These are phyloP conservation scores for Ceratoteleas bidentatus DNA, from an alignment of 1,140 invertebrate genomes.

Conservation along the genomic window DNA sequence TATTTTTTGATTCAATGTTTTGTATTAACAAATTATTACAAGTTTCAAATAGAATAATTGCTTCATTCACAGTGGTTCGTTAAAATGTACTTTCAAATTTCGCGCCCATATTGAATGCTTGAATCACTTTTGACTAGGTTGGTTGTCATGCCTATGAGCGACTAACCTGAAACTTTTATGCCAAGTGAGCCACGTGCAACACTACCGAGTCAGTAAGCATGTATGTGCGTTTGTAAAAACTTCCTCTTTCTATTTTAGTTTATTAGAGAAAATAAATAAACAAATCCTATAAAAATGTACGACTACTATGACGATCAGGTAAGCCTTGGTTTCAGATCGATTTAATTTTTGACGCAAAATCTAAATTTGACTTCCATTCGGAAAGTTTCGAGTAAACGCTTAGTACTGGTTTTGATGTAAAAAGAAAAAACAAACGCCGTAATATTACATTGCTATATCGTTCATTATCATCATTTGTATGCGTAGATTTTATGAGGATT, in stretches of 20 bases:
- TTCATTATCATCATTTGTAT: background rate
- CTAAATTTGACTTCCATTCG: background rate
- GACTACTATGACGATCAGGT: slow-evolving; percentile 12
- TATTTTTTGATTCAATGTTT: no score
- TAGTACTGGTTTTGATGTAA: background rate
- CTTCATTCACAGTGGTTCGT: no score
- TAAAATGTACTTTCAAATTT: no score
- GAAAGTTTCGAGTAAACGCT: background rate
- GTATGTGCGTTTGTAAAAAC: slow-evolving; percentile 3
- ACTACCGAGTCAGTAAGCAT: slow-evolving; percentile 5
- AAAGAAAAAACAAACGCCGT: background rate
- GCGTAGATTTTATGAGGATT: background rate
- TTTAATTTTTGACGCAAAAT: background rate
- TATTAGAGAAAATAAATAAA: slow-evolving; percentile 3
- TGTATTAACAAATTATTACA: no score
- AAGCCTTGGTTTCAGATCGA: background rate
- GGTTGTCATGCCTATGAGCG: no score
- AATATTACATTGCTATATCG: background rate
- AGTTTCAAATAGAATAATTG: no score
- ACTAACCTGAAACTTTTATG: no score
- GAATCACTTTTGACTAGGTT: no score
- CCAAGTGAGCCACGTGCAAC: slow-evolving; percentile 14
- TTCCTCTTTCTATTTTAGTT: slow-evolving; percentile 11
- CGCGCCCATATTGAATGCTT: no score
- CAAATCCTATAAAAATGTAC: slow-evolving; percentile 5